Evolutionary conservation across 2,113 vertebrate species (phyloP).

Genomic region (Podarcis cretensis): DNA sequence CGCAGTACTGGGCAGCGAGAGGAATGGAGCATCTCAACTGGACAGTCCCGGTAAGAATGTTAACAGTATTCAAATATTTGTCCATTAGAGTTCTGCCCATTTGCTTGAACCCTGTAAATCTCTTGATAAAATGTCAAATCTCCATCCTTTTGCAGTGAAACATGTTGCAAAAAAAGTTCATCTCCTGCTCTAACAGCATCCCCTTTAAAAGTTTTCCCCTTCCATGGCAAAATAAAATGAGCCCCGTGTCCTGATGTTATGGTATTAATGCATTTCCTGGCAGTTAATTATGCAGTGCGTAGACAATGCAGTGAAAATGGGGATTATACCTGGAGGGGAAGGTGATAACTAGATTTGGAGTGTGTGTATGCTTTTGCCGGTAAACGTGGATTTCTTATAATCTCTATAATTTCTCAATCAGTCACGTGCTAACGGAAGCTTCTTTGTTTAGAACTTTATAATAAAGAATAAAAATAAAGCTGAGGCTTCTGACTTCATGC

Average conservation of each 20-base stretch:
- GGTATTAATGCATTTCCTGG: not conserved
- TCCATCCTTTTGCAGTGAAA: not conserved
- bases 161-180: not conserved
- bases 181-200: not conserved
- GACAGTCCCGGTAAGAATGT: conserved; percentile 88
- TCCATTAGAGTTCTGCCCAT: not conserved
- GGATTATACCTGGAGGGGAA: not conserved
- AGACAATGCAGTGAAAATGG: not conserved
- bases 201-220: too few relatives aligned
- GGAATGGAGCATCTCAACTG: conserved; percentile 90
- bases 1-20: conserved; percentile 90
- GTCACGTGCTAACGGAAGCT: not conserved
- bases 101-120: not conserved
- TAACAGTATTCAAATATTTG: not conserved
- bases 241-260: not conserved
- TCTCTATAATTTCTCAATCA: not conserved
- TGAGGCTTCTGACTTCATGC: not conserved
- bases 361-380: not conserved
- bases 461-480: not conserved
- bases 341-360: not conserved
- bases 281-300: not conserved
- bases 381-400: not conserved
- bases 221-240: not conserved
- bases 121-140: not conserved
- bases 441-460: not conserved